These are phyloP conservation scores for Xiphophorus hellerii DNA, from an alignment of 2,113 vertebrate genomes.

Conservation along the genomic window DNA sequence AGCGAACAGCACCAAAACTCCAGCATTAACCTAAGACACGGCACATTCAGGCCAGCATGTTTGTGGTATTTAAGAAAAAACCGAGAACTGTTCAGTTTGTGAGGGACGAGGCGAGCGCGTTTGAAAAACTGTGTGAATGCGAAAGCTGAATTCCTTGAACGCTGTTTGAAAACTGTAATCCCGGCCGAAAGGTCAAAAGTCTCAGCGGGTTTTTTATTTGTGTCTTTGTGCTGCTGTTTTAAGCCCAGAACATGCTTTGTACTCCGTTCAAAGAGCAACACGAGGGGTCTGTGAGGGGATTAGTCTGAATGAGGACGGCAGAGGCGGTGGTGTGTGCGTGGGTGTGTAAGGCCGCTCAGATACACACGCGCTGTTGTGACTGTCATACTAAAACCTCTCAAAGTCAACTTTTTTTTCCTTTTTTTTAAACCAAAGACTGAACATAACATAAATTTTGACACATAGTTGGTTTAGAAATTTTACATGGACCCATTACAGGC, in stretches of 20 bases:
- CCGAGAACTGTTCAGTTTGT: constrained; percentile 57
- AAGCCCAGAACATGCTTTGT: constrained; percentile 79
- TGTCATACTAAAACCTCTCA: constrained; percentile 38
- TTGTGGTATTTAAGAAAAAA: constrained; percentile 67
- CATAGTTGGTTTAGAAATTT: neutral
- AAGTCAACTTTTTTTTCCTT: constrained; percentile 35
- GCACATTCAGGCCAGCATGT: constrained; percentile 31
- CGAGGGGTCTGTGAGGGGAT: constrained; percentile 80
- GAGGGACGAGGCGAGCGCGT: constrained; percentile 65
- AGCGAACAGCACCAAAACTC: neutral
- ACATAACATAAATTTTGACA: neutral
- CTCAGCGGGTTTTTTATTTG: constrained; percentile 78
- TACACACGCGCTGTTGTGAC: constrained; percentile 25
- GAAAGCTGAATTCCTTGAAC: constrained; percentile 74
- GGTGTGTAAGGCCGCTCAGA: constrained; percentile 32
- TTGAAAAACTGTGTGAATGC: constrained; percentile 63
- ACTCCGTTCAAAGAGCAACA: constrained; percentile 79
- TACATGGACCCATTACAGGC: neutral
- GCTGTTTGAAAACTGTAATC: constrained; percentile 81
- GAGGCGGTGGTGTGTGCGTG: constrained; percentile 56
- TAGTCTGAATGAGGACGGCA: constrained; percentile 76
- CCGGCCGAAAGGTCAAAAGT: constrained; percentile 78
- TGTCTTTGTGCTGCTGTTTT: constrained; percentile 78
- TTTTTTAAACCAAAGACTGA: neutral
- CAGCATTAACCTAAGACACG: constrained; percentile 11